These are phyloP conservation scores for Callimorpha dominula DNA, from an alignment of 2,888 invertebrate genomes.

Conservation along the genomic window DNA sequence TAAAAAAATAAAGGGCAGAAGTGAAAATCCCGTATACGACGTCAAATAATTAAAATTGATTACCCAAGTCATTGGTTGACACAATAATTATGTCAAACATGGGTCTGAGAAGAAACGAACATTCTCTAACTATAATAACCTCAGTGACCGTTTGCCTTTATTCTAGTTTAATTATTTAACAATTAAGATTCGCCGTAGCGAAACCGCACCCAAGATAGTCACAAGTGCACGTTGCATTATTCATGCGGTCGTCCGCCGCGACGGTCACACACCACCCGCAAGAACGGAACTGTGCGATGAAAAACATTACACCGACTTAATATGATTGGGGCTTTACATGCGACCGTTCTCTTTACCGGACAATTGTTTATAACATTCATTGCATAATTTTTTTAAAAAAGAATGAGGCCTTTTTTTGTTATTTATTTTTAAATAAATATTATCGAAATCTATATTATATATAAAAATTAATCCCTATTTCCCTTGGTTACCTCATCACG, in stretches of 20 bases:
- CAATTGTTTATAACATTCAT: not conserved
- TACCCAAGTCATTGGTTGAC: not conserved
- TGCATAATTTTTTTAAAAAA: not conserved
- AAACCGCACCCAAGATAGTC: slow-evolving; percentile 42
- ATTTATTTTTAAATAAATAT: not conserved
- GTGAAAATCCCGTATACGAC: not conserved
- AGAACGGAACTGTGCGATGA: slow-evolving; percentile 54
- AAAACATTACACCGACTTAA: slow-evolving; percentile 40
- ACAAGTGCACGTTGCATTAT: slow-evolving; percentile 67
- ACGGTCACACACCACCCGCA: slow-evolving; percentile 64
- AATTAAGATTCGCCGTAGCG: slow-evolving; percentile 35
- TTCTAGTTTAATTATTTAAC: not conserved
- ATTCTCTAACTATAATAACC: not conserved
- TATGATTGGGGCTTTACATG: slow-evolving; percentile 41
- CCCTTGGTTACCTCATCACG: too few species aligned
- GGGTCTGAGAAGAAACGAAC: not conserved
- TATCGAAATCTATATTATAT: not conserved
- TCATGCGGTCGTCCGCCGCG: slow-evolving; percentile 62
- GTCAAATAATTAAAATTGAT: not conserved
- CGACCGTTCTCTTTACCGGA: slow-evolving; percentile 20
- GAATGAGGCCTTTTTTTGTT: not conserved
- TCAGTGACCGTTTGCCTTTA: not conserved
- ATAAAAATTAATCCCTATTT: too few species aligned
- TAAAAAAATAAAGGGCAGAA: not conserved
- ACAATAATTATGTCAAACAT: not conserved